A percentile compares a stretch with the other conserved stretches of the same genome.
Evolutionary conservation across 2,888 invertebrate genomes (phyloP).

Genomic region (Oxytorus armatus): DNA sequence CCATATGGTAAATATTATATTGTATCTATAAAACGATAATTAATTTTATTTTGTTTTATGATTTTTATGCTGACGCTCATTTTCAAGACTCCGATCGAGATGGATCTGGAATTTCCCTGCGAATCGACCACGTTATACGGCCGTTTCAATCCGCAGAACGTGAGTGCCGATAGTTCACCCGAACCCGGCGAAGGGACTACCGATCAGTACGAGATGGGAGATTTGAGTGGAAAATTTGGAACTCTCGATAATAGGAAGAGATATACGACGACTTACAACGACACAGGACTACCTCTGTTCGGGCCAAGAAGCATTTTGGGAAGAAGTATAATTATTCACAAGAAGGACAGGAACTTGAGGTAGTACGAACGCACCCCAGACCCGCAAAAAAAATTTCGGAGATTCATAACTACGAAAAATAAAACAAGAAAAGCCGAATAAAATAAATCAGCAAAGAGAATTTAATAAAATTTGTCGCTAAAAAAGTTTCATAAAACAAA

Average conservation of each 20-base stretch:
- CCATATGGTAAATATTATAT: constrained; percentile 88
- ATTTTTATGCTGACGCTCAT: too few relatives aligned
- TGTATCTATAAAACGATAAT: neutral
- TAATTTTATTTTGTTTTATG: neutral
- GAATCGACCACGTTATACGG: constrained; percentile 92
- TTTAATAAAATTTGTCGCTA: neutral
- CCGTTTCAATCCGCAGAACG: constrained; percentile 94
- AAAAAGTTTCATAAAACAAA: neutral
- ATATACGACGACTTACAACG: constrained; percentile 89
- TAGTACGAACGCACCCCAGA: constrained; percentile 55
- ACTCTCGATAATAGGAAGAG: constrained; percentile 88
- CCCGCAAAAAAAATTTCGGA: neutral
- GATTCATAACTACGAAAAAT: neutral
- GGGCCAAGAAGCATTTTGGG: constrained; percentile 93
- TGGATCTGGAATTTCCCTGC: constrained; percentile 94
- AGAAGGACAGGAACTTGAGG: constrained; percentile 86
- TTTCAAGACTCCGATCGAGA: constrained; percentile 91
- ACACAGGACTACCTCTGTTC: constrained; percentile 92
- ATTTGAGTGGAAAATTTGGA: constrained; percentile 94
- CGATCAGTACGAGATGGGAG: constrained; percentile 95
- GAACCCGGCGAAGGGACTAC: constrained; percentile 89
- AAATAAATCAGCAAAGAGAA: too few relatives aligned
- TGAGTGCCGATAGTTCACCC: constrained; percentile 88
- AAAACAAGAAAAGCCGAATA: too few relatives aligned
- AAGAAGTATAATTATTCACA: constrained; percentile 94